Percentiles rank a stretch among this genome's conserved stretches.
These are phyloP conservation scores for Scaptomyza polygonia DNA, from an alignment of 2,888 invertebrate species.

Conservation along the genomic window DNA sequence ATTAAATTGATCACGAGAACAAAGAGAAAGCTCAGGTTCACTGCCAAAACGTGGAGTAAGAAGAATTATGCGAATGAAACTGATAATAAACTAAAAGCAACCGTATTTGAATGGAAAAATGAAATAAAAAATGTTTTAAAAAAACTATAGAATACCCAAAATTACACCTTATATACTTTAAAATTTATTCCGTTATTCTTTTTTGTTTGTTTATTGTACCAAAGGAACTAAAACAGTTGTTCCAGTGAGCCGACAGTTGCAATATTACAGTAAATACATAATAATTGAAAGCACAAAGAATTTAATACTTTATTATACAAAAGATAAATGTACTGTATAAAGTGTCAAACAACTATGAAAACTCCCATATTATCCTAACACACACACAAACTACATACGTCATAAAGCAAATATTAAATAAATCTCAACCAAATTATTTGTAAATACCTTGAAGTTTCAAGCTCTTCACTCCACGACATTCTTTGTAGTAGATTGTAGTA, in stretches of 20 bases:
- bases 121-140: slow-evolving; percentile 23
- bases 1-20: slow-evolving; percentile 64
- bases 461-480: slow-evolving; percentile 69
- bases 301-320: slow-evolving; percentile 36
- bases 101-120: slow-evolving; percentile 29
- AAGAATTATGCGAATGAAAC: slow-evolving; percentile 60
- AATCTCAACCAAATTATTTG: slow-evolving; percentile 50
- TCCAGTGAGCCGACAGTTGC: slow-evolving; percentile 59
- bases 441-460: slow-evolving; percentile 68
- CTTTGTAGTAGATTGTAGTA: slow-evolving; percentile 63
- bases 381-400: neutral
- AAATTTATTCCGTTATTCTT: slow-evolving; percentile 23
- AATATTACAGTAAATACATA: slow-evolving; percentile 47
- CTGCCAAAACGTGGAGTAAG: slow-evolving; percentile 82
- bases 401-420: slow-evolving; percentile 17
- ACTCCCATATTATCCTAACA: slow-evolving; percentile 9
- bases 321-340: slow-evolving; percentile 51
- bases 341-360: slow-evolving; percentile 20
- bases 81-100: slow-evolving; percentile 36
- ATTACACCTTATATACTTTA: slow-evolving; percentile 31
- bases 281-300: slow-evolving; percentile 47
- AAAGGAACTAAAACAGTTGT: slow-evolving; percentile 21
- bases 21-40: slow-evolving; percentile 82
- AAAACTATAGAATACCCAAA: too few relatives aligned
- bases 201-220: slow-evolving; percentile 14